Percentiles rank a stretch among this genome's conserved stretches.
Conservation (phyloP, 2,797 vertebrate genomes). For the Enteromius unitaeniatus region DNA sequence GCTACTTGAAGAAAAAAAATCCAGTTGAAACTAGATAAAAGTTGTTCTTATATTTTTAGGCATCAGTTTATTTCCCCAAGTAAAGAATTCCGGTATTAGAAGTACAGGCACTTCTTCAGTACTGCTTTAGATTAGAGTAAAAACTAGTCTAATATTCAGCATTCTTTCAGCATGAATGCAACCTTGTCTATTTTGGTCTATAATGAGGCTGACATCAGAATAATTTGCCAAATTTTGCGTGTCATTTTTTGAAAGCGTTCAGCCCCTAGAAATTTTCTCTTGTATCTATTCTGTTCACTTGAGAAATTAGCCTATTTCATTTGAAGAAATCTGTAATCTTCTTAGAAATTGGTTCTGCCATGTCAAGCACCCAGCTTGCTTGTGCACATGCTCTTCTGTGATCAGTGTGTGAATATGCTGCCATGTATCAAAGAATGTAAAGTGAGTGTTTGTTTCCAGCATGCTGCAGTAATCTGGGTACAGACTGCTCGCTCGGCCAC, state of each 20-base stretch:
- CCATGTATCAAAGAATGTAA: conserved; percentile 30
- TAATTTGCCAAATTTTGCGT: background rate
- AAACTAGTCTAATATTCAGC: background rate
- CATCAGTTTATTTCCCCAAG: conserved; percentile 11
- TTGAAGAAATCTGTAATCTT: conserved; percentile 47
- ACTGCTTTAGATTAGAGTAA: background rate
- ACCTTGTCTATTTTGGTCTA: conserved; percentile 3
- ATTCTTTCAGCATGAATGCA: background rate
- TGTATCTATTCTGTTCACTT: conserved; percentile 32
- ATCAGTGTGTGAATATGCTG: background rate
- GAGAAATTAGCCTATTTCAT: conserved; percentile 31
- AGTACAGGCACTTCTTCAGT: background rate
- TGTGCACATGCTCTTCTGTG: background rate
- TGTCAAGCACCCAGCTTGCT: conserved; percentile 27
- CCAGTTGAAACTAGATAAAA: conserved; percentile 5
- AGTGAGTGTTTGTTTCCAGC: conserved; percentile 56
- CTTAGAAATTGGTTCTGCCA: conserved; percentile 37
- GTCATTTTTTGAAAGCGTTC: conserved; percentile 18
- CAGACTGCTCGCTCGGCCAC: conserved; percentile 65
- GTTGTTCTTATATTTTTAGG: conserved; percentile 9
- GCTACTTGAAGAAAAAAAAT: background rate
- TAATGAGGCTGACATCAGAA: conserved; percentile 8
- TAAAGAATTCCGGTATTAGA: background rate
- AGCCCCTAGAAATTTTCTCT: conserved; percentile 7
- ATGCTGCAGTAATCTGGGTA: conserved; percentile 66